Percentiles rank a stretch among this genome's conserved stretches.
These are phyloP conservation scores for Poeciliopsis retropinna DNA, from an alignment of 2,113 vertebrate genomes.

Conservation along the genomic window DNA sequence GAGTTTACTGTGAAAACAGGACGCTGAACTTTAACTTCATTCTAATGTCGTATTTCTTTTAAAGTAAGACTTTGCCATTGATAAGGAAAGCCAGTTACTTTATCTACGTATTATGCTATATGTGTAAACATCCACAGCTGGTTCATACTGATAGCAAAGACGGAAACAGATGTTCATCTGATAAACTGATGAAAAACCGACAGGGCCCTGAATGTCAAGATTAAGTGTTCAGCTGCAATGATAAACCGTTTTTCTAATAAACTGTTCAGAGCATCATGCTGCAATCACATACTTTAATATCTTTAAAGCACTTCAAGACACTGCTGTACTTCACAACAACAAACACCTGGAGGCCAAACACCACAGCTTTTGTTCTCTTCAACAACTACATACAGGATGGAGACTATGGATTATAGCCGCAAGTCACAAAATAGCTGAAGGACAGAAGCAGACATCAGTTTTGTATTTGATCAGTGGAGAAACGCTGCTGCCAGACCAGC, in stretches of 20 bases:
- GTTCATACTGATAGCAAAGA: neutral
- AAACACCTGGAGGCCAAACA: slow-evolving; percentile 4
- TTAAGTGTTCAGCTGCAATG: slow-evolving; percentile 3
- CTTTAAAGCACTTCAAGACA: neutral
- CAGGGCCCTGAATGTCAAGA: neutral
- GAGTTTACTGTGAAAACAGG: no score
- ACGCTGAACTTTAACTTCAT: no score
- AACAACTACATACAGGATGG: neutral
- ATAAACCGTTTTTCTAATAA: neutral
- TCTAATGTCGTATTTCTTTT: neutral
- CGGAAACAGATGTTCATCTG: neutral
- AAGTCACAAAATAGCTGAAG: neutral
- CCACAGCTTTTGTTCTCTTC: slow-evolving; percentile 1
- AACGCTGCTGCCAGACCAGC: neutral
- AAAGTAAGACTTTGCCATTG: neutral
- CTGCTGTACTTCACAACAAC: neutral
- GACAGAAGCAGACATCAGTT: neutral
- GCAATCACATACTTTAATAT: neutral
- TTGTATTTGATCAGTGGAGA: neutral
- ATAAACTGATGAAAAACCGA: neutral
- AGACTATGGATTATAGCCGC: slow-evolving; percentile 4
- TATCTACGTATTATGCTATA: neutral
- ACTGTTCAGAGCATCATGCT: neutral
- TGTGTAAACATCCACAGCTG: neutral
- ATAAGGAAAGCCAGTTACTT: neutral